Evolutionary conservation across 2,888 invertebrate species (phyloP), one percentile per base, ranked within the genome.

Genomic region (Yponomeuta sedellus): DNA sequence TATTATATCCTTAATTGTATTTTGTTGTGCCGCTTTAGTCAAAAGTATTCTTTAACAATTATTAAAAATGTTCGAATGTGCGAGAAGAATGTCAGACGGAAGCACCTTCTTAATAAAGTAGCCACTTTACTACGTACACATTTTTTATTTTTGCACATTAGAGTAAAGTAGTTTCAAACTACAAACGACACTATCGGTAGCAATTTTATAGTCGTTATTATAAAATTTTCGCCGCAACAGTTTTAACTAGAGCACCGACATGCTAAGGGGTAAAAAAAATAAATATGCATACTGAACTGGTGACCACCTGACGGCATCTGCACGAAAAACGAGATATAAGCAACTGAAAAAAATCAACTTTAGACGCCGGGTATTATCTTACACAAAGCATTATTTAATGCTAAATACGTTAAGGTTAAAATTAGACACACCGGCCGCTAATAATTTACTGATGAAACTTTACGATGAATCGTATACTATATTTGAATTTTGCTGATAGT

Each of bases 221-320:
- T 72, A 74, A 73, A 73, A 74, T 72, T 73, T 74, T 74, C 70
- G 69, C 70, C 67, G 65, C 72, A 71, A 69, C 70, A 70, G 65
- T 74, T 69, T 69, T 68, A 74, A 74, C 71, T 78, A 73, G 77
- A 73, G 72, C 74, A 64, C 20, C 40, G 22, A 64, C 64, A 76
- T 71, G 71, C 71, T 71, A 70, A 70, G 65, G 68, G 67, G 61
- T 66, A 56, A 68, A 69, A 75, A 80, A 82, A 79, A 80, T 67
- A 78, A 74, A 74, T 74, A 77, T 76, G 77, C 74, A 75, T 75
- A 76, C 71, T 72, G 70, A 61, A 40, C 67, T 52, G 40, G 61
- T 66, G 69, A 69, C 79, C 86, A 86, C 77, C 86, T 87, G 86
- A 85, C 82, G 76, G 74, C 82, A 81, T 82, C 73, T 81, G 80